Evolutionary conservation across 1,140 invertebrate genomes (phyloP).

Genomic region (Cherax destructor): DNA sequence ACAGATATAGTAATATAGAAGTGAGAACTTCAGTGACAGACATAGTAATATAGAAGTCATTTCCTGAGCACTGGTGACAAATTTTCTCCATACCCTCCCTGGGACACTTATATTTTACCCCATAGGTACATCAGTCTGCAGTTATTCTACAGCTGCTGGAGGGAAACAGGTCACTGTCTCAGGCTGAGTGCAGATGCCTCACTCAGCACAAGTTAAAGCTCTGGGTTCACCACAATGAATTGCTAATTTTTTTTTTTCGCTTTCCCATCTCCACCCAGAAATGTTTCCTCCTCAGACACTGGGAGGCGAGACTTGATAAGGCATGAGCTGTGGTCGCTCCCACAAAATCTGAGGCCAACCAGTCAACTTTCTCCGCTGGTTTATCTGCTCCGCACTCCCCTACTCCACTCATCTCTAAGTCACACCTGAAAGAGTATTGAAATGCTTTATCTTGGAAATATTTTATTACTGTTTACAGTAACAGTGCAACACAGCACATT

Average conservation of each 20-base stretch:
- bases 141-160: no score
- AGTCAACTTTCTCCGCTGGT: background rate
- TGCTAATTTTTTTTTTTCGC: background rate
- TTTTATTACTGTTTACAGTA: conserved; percentile 55
- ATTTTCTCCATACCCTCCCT: no score
- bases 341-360: background rate
- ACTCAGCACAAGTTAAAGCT: background rate
- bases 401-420: background rate
- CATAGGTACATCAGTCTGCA: no score
- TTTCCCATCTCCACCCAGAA: background rate
- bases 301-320: background rate
- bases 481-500: conserved; percentile 60
- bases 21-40: no score
- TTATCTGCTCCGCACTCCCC: background rate
- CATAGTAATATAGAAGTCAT: no score
- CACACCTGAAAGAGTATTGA: background rate
- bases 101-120: no score
- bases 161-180: no score
- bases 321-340: background rate
- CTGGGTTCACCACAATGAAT: background rate
- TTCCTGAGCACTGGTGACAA: no score
- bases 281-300: background rate
- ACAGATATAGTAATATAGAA: no score
- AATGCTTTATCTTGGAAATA: conserved; percentile 26
- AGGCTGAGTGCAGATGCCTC: no score